Base-by-base conservation (phyloP, 2,113 vertebrate genomes). In the Dicentrarchus labrax region DNA sequence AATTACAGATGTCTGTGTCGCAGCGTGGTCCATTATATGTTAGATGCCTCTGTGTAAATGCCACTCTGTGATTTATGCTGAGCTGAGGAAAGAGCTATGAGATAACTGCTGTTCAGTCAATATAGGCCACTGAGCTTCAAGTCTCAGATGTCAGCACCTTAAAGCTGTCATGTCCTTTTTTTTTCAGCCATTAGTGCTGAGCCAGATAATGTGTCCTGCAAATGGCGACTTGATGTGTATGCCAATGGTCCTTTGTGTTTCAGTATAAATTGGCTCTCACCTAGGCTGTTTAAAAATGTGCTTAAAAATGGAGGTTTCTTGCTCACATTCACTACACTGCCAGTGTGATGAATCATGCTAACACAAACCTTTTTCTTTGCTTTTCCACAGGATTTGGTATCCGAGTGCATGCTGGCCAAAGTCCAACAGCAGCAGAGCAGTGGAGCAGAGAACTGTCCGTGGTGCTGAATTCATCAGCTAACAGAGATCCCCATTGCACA, bases 381-480 rank as follows among this genome's bases (percentile, higher is more conserved):
- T 69, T 54, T 21, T 82, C 47, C 59, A 4, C 84, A 93, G 93
- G 83, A 68, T 71, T 62, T 50, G 54, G 56, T 19, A 48, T 72
- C 67, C 4, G 19, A 50, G 76, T 5, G 30, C 41, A 43, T 36
- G 59, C 56, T 17, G 72, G 74, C 38, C 45, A 73, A 13, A 85
- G 39, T 48, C 64, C 51, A 16, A 7, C 78, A 47, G 72, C 83
- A 43, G 66, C 69, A 60, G 62, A 30, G 83, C 76, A 38, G 64
- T 57, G 78, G 82, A 85, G 77, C 45, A 71, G 56, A 85, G 82
- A 87, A 79, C 91, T 91, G 84, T 91, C 89, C 82, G 68, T 9
- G 80, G 92, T 85, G 73, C 92, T 93, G 90, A 94, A 87, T 76
- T 86, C 81, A 65, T 67, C 73, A 79, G 66, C 67, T 54, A 19